Percentiles rank a stretch among this genome's conserved stretches.
Conservation (phyloP, 2,113 vertebrate species). For the Atherinomorus stipes region DNA sequence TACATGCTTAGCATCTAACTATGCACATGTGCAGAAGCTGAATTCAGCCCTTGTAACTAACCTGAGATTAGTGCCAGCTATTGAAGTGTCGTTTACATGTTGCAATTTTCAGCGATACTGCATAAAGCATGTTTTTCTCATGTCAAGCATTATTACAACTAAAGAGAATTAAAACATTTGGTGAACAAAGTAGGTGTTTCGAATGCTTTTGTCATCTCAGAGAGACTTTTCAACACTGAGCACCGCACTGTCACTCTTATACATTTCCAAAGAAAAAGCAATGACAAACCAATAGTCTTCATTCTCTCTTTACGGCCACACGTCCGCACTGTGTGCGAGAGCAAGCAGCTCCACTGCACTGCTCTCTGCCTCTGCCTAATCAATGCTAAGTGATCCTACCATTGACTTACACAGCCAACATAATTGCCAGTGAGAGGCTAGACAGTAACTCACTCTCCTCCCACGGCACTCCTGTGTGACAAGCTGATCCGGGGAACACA, state of each 20-base stretch:
- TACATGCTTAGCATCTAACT: too few relatives aligned
- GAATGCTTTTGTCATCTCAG: not conserved
- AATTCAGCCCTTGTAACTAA: too few relatives aligned
- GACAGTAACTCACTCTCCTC: constrained; percentile 84
- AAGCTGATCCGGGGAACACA: constrained; percentile 74
- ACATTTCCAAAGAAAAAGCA: constrained; percentile 20
- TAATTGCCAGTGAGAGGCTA: constrained; percentile 84
- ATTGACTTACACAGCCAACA: constrained; percentile 85
- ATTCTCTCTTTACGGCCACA: constrained; percentile 41
- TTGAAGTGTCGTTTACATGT: too few relatives aligned
- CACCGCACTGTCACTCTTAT: not conserved
- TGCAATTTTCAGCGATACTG: too few relatives aligned
- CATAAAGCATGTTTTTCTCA: too few relatives aligned
- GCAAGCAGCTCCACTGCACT: constrained; percentile 66
- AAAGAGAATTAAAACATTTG: not conserved
- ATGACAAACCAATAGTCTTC: constrained; percentile 31
- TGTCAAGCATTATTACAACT: not conserved
- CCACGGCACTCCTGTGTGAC: constrained; percentile 78
- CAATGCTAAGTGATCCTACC: constrained; percentile 86
- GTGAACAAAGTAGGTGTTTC: not conserved
- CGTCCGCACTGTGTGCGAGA: constrained; percentile 50
- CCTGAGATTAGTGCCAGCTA: too few relatives aligned
- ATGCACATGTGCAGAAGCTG: too few relatives aligned
- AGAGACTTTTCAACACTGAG: constrained; percentile 4
- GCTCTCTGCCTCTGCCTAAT: constrained; percentile 78